Base-by-base conservation (phyloP, 1,140 invertebrate genomes). In the Aphaenogaster ashmeadi region DNA sequence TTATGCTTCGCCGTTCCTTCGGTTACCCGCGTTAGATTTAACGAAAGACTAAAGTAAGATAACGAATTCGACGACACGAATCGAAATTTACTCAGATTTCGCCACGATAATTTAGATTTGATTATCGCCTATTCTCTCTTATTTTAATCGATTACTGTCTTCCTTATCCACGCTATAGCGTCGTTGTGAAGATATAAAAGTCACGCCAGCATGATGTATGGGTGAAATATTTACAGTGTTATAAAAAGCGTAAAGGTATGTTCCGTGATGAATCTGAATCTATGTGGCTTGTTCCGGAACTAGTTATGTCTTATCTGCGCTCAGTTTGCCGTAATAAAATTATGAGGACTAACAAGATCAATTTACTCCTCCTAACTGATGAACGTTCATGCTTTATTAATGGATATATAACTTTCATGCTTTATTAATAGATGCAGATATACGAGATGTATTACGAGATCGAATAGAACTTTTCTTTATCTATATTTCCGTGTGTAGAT, bases 1-100 rank as follows among this genome's bases (percentile, higher is more conserved):
- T 90, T 90, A 90, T 90, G 89, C 89, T 74, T 54, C 81, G 88
- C 71, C 88, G 78, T 81, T 58, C 66, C 83, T 62, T 72, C 36
- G 62, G 44, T 80, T 69, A 47, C 21, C 27, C 75, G 58, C 58
- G 36, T 80, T 69, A 69, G n/a, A 80, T 80, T 52, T 69, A 69
- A 80, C 62, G 62, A 80, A 80, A 38, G 62, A 52, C 41, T 38
- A 69, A 52, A 69, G 62, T 69, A 52, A 67, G 62, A 69, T 78
- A 78, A 80, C 18, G 47, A 67, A 52, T 67, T 80, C 33, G n/a
- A 69, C 7, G 33, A 21, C 60, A 80, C 27, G 33, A 52, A 80
- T 66, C 3, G 2, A 69, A 54, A 80, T 54, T 69, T 69, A 52
- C n/a, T 13, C 36, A 54, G 33, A 41, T 69, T 80, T 67, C 13